Evolutionary conservation across 1,140 invertebrate genomes (phyloP).

Genomic region (Ptiloglossa arizonensis): DNA sequence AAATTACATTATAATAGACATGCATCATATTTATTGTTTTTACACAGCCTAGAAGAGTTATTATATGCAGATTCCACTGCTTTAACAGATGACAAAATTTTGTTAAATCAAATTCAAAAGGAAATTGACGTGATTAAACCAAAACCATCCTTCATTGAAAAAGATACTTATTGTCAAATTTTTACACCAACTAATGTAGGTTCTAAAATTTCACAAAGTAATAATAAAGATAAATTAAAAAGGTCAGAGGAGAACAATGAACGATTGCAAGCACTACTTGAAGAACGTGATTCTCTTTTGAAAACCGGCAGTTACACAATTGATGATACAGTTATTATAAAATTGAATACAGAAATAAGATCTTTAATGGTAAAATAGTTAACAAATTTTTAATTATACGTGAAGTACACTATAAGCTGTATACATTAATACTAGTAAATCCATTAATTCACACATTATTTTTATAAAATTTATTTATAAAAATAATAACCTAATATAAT

Average conservation of each 20-base stretch:
- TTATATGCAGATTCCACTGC: constrained; percentile 71
- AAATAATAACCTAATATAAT: constrained; percentile 4
- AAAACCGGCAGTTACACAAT: constrained; percentile 77
- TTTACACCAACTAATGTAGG: constrained; percentile 50
- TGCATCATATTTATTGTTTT: constrained; percentile 31
- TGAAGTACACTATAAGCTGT: constrained; percentile 19
- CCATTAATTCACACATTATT: background rate
- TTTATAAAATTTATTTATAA: constrained; percentile 10
- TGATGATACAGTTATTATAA: constrained; percentile 76
- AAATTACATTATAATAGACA: background rate
- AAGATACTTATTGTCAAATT: constrained; percentile 51
- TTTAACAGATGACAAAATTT: constrained; percentile 72
- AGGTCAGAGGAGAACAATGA: constrained; percentile 67
- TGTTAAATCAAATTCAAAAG: constrained; percentile 72
- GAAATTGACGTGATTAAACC: constrained; percentile 74
- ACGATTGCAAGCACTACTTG: constrained; percentile 68
- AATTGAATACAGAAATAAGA: constrained; percentile 74
- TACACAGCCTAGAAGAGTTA: constrained; percentile 74
- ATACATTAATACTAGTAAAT: constrained; percentile 21
- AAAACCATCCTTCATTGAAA: constrained; percentile 59
- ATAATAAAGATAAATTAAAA: constrained; percentile 28
- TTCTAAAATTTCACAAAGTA: constrained; percentile 44
- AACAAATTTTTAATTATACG: constrained; percentile 18
- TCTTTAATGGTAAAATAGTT: constrained; percentile 63
- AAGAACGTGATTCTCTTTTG: constrained; percentile 73